phyloP scores from a whole-genome alignment of 2,797 vertebrate genomes.

The Anabacerthia variegaticeps region DNA sequence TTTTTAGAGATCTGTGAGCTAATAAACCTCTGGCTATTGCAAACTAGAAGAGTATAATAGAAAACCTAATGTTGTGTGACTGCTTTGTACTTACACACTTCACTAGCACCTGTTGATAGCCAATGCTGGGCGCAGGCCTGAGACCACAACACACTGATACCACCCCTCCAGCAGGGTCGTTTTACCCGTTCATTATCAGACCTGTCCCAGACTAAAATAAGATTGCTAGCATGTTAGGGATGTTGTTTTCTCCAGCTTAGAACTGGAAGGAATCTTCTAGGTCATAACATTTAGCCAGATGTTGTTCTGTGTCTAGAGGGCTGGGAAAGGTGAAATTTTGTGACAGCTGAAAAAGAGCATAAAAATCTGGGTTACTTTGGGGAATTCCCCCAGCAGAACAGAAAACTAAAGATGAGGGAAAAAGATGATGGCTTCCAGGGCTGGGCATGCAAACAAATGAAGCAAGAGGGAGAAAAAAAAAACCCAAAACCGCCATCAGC shows the following conservation, averaged over 20 bases:
- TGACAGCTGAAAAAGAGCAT: background rate
- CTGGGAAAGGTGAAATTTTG: background rate
- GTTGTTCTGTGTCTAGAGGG: accelerated
- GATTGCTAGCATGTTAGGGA: background rate
- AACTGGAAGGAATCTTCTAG: background rate
- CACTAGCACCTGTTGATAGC: background rate
- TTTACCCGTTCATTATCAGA: background rate
- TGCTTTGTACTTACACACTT: background rate
- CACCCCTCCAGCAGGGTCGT: background rate
- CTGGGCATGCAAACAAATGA: background rate
- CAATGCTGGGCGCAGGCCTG: background rate
- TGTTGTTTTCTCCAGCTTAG: background rate
- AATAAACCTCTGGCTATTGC: background rate
- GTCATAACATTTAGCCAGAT: background rate
- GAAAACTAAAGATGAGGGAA: background rate
- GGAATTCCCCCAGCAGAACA: background rate
- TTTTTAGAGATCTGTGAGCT: background rate
- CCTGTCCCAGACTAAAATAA: background rate
- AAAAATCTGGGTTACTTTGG: background rate
- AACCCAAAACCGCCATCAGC: background rate
- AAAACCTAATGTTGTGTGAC: background rate
- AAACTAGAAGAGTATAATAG: background rate
- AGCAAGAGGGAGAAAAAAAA: background rate
- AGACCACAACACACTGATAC: background rate
- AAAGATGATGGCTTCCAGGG: background rate